Evolutionary conservation across 2,113 vertebrate species (phyloP), one percentile per base, ranked within the genome.

Genomic region (Nansenia antarctica): DNA sequence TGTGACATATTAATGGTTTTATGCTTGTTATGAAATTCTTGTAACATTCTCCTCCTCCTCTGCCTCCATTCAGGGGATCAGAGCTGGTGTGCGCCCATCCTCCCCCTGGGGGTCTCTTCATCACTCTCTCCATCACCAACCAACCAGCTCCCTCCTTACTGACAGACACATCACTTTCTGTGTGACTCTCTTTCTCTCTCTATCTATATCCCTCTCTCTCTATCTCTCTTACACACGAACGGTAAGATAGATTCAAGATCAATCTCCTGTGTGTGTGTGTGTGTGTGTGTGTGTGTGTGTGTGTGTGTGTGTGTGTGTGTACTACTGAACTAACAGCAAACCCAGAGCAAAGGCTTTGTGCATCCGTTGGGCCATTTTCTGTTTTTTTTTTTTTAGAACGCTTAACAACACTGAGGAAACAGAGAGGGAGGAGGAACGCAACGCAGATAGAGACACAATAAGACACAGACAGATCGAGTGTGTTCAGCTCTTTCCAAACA

Each of bases 21-120:
- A 79, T 77, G 76, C 76, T 77, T 63, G 69, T 79, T 74, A 81
- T 76, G 62, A 77, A 76, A 80, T 76, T 82, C 70, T 68, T 75
- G 59, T 65, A 84, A 70, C 11, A 5, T 27, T 26, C 54, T 55
- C 32, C 42, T 42, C 11, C 35, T 11, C 47, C 65, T 57, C 18
- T 20, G 4, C 24, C 27, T 24, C 29, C 62, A 49, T 29, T n/a
- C 27, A 31, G 42, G 62, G 62, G 32, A 31, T 55, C 32, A 67
- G n/a, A 67, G 26, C 34, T 29, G 52, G 62, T 63, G 42, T 61
- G 52, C 52, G 60, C 59, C 14, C 47, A 49, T 24, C 70, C 29
- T 59, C 55, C 15, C 31, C 54, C 34, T 31, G 32, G 32, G n/a
- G 34, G 3, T 63, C 63, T 59, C 24, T 54, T 30, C 45, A 32